Percentiles rank a stretch among this genome's conserved stretches.
Evolutionary conservation across 2,797 vertebrate species (phyloP).

Genomic region (Crenichthys baileyi): DNA sequence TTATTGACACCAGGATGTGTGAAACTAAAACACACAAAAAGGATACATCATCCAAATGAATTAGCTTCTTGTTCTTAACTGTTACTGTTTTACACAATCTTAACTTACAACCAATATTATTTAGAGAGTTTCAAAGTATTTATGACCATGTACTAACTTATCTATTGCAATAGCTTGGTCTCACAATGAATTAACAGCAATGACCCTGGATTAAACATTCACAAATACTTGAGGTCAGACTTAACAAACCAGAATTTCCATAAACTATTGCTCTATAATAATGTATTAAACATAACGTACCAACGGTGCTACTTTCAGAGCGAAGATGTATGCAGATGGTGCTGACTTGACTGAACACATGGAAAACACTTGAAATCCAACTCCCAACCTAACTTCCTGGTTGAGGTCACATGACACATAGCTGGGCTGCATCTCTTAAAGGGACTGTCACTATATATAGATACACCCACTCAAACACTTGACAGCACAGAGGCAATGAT

Average conservation of each 20-base stretch:
- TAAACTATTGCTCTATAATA: background rate
- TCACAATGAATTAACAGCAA: background rate
- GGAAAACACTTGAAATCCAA: background rate
- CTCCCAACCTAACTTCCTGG: background rate
- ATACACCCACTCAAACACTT: background rate
- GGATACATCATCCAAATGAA: background rate
- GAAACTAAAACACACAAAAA: constrained; percentile 2
- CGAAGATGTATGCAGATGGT: background rate
- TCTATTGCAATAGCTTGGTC: too few species aligned
- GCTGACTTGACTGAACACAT: background rate
- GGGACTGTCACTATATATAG: background rate
- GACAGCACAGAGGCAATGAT: background rate
- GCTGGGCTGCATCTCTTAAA: constrained; percentile 1
- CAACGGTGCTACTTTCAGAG: background rate
- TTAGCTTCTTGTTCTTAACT: background rate
- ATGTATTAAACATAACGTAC: background rate
- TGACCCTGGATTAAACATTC: background rate
- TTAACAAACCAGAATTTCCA: background rate
- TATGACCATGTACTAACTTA: too few species aligned
- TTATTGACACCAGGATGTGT: background rate
- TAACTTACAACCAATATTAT: background rate
- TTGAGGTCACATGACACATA: background rate
- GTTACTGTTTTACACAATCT: background rate
- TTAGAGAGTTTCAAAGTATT: background rate
- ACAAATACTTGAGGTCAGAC: background rate